phyloP scores from a whole-genome alignment of 1,140 invertebrate genomes.

The Drosophila sproati region DNA sequence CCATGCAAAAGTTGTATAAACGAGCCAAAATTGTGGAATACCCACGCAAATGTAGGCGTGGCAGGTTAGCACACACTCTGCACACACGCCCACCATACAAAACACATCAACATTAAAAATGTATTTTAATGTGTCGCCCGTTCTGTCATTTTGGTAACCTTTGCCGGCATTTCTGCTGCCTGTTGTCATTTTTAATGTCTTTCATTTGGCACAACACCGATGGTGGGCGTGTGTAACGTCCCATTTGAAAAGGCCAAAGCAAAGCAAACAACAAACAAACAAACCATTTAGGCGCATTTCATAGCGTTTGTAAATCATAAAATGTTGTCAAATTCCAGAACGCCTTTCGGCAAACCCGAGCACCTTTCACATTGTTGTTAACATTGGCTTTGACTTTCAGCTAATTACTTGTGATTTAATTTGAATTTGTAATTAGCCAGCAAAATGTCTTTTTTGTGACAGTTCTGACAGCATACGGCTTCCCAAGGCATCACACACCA shows the following conservation, averaged over 20 bases:
- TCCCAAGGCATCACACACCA: constrained; percentile 11
- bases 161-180: constrained; percentile 48
- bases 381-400: constrained; percentile 62
- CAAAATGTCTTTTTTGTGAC: constrained; percentile 79
- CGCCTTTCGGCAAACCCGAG: constrained; percentile 5
- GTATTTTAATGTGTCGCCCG: constrained; percentile 77
- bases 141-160: constrained; percentile 61
- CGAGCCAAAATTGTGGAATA: constrained; percentile 33
- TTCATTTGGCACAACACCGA: constrained; percentile 59
- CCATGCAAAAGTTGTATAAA: constrained; percentile 51
- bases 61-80: constrained; percentile 11
- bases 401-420: constrained; percentile 83
- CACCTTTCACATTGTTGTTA: constrained; percentile 22
- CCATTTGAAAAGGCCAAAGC: constrained; percentile 19
- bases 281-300: constrained; percentile 69
- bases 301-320: constrained; percentile 79
- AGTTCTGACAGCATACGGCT: constrained; percentile 51
- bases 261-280: constrained; percentile 35
- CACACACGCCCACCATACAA: constrained; percentile 22
- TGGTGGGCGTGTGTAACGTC: constrained; percentile 44
- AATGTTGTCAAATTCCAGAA: constrained; percentile 69
- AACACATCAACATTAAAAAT: constrained; percentile 77
- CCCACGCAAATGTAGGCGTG: constrained; percentile 35
- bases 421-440: constrained; percentile 83
- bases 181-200: constrained; percentile 75